Conservation (phyloP, 2,888 invertebrate genomes). For the Macrophya annulata region DNA sequence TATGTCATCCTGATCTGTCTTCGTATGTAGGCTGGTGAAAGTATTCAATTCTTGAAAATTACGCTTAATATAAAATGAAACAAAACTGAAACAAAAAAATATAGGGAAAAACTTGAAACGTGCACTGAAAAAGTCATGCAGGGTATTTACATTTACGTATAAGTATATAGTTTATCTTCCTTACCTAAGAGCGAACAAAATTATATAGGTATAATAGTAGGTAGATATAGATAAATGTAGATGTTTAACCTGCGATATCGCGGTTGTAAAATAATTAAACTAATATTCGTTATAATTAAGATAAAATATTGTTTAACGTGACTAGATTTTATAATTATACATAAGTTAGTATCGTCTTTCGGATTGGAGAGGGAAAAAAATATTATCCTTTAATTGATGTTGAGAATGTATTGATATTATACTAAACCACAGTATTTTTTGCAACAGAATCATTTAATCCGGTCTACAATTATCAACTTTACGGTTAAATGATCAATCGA, state of each 20-base stretch:
- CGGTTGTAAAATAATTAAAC: not conserved
- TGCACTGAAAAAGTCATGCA: not conserved
- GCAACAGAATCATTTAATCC: not conserved
- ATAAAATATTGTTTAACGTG: not conserved
- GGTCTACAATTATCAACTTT: not conserved
- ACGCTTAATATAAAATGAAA: not conserved
- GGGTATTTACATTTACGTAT: not conserved
- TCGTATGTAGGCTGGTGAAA: slow-evolving; percentile 31
- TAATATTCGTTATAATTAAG: not conserved
- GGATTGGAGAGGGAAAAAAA: not conserved
- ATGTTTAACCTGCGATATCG: too few relatives aligned
- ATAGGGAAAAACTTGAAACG: not conserved
- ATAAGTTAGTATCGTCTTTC: not conserved
- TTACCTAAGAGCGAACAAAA: too few relatives aligned
- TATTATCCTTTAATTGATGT: too few relatives aligned
- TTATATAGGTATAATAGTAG: too few relatives aligned
- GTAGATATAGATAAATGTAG: too few relatives aligned
- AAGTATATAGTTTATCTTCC: not conserved
- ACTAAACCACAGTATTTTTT: not conserved
- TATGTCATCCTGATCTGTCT: slow-evolving; percentile 26
- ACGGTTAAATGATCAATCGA: slow-evolving; percentile 1
- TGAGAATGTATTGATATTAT: too few relatives aligned
- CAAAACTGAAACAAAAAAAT: not conserved
- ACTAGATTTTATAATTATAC: not conserved
- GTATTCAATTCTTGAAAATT: slow-evolving; percentile 29